Percentiles rank a stretch among this genome's conserved stretches.
Evolutionary conservation across 2,113 vertebrate species (phyloP).

Genomic region (Solenodon paradoxus): DNA sequence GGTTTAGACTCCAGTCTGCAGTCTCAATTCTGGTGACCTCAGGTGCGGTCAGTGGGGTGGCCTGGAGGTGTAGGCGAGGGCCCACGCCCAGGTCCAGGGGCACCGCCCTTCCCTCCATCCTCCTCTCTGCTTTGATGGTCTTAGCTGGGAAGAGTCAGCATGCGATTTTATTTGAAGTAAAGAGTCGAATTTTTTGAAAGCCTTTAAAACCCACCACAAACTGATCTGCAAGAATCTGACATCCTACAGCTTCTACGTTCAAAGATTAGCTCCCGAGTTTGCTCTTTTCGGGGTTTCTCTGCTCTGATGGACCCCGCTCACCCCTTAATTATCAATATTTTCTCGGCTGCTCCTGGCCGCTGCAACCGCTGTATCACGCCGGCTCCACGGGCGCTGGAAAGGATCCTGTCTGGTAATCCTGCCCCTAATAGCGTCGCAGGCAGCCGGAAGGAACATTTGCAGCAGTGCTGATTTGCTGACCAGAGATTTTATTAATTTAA

Average conservation of each 20-base stretch:
- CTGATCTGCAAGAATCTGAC: neutral
- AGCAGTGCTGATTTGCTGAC: slow-evolving; percentile 19
- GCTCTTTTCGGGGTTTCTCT: neutral
- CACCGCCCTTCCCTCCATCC: neutral
- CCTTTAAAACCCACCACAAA: neutral
- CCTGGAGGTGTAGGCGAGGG: too few relatives aligned
- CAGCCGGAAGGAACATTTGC: neutral
- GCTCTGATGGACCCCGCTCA: neutral
- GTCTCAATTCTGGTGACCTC: too few relatives aligned
- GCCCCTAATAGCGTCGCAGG: neutral
- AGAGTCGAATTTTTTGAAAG: slow-evolving; percentile 28
- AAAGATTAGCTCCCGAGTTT: neutral
- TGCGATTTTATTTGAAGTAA: neutral
- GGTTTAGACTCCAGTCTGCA: too few relatives aligned
- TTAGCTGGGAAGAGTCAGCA: neutral
- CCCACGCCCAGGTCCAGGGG: too few relatives aligned
- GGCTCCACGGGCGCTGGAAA: neutral
- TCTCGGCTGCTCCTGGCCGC: neutral
- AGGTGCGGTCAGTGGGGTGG: neutral
- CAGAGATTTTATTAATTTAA: neutral
- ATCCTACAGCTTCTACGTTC: neutral
- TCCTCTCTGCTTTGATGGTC: neutral
- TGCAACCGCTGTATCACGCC: neutral
- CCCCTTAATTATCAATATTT: neutral
- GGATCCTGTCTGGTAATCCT: neutral